phyloP scores from a whole-genome alignment of 2,113 vertebrate species.

The Trochalopteron elliotii region DNA sequence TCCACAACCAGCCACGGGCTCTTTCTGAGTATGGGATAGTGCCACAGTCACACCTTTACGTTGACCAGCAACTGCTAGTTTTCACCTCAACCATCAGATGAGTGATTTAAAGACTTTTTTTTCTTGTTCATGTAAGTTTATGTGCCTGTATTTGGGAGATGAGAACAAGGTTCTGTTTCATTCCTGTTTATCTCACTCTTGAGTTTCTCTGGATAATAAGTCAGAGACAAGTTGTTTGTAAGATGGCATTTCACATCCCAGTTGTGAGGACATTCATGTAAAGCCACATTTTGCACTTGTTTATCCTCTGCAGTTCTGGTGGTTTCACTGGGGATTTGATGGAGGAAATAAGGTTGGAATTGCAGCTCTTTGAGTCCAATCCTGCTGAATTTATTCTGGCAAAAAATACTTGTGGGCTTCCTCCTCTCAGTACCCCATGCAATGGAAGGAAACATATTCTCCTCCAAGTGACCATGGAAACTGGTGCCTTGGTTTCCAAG shows the following conservation, averaged over 20 bases:
- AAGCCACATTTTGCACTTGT: not conserved
- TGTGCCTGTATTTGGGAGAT: not conserved
- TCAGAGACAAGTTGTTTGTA: not conserved
- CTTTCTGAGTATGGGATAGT: not conserved
- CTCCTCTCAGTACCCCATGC: not conserved
- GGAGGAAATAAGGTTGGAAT: not conserved
- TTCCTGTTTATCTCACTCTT: not conserved
- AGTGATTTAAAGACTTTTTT: not conserved
- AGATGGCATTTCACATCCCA: not conserved
- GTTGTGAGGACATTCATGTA: not conserved
- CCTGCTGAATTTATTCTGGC: not conserved
- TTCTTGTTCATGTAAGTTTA: not conserved
- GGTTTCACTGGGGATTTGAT: not conserved
- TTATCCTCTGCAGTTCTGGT: not conserved
- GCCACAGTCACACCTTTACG: not conserved
- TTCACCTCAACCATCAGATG: not conserved
- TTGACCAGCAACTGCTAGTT: not conserved
- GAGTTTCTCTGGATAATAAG: not conserved
- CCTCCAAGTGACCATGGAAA: constrained; percentile 64
- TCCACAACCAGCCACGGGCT: not conserved
- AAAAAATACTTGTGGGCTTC: not conserved
- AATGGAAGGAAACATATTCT: constrained; percentile 4
- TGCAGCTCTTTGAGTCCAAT: not conserved
- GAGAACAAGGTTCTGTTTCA: not conserved
- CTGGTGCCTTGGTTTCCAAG: constrained; percentile 62